Percentiles rank a stretch among this genome's conserved stretches.
phyloP scores from a whole-genome alignment of 2,888 invertebrate genomes.

The Tineola bisselliella region DNA sequence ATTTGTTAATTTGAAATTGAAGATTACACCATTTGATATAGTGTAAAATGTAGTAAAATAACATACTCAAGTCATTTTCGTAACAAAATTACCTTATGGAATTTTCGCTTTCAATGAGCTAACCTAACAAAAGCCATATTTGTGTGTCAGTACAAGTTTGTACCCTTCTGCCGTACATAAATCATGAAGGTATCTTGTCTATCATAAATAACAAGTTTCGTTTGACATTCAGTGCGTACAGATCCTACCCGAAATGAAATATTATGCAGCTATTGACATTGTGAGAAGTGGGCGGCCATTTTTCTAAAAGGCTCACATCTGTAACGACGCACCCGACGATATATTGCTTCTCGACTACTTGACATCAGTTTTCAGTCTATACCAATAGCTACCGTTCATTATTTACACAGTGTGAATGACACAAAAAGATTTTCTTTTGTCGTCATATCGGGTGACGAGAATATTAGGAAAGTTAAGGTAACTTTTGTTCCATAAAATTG shows the following conservation, averaged over 20 bases:
- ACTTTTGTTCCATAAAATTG: no score
- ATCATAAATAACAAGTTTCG: not conserved
- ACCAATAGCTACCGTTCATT: slow-evolving; percentile 27
- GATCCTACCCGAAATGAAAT: slow-evolving; percentile 5
- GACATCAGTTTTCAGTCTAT: slow-evolving; percentile 18
- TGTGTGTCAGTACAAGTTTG: not conserved
- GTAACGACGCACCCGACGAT: slow-evolving; percentile 28
- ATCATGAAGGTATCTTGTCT: not conserved
- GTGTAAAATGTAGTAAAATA: no score
- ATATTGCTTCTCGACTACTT: slow-evolving; percentile 31
- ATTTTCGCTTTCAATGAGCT: no score
- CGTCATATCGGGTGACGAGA: not conserved
- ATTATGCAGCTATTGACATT: slow-evolving; percentile 11
- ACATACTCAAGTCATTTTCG: no score
- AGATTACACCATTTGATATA: no score
- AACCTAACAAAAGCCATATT: no score
- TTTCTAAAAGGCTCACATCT: slow-evolving; percentile 19
- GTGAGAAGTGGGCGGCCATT: slow-evolving; percentile 10
- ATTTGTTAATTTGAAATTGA: no score
- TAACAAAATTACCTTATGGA: no score
- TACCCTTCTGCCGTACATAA: not conserved
- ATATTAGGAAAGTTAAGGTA: no score
- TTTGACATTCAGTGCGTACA: not conserved
- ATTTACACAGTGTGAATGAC: slow-evolving; percentile 15
- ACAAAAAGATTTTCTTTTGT: not conserved